Evolutionary conservation across 2,797 vertebrate species (phyloP).

Genomic region (Spinibarbus caldwelli): DNA sequence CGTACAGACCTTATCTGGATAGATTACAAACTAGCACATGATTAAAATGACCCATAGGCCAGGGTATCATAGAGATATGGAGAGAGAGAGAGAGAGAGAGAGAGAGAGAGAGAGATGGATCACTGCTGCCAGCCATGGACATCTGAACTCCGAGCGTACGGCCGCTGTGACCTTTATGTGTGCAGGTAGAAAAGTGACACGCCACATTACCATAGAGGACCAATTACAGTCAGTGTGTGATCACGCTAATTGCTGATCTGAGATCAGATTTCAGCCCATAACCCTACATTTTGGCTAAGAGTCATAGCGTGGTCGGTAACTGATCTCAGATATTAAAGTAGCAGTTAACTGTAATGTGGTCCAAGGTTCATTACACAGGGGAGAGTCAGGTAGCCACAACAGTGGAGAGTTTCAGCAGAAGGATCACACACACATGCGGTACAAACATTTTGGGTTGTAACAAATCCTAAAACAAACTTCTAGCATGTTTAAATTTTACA

Average conservation of each 20-base stretch:
- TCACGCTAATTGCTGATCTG: conserved; percentile 37
- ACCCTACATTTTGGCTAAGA: conserved; percentile 25
- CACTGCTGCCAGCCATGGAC: conserved; percentile 15
- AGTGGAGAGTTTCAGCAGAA: neutral
- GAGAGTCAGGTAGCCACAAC: conserved; percentile 23
- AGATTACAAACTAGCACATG: neutral
- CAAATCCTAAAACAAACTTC: neutral
- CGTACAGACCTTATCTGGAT: neutral
- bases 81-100: neutral
- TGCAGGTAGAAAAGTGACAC: conserved; percentile 22
- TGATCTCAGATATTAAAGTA: conserved; percentile 47
- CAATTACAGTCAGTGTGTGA: conserved; percentile 38
- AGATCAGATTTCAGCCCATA: conserved; percentile 46
- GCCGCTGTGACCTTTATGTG: conserved; percentile 25
- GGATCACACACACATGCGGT: neutral
- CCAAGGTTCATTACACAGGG: conserved; percentile 32
- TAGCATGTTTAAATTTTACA: neutral
- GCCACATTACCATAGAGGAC: conserved; percentile 48
- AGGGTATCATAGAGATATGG: neutral
- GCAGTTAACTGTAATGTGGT: conserved; percentile 35
- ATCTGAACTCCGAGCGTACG: conserved; percentile 18
- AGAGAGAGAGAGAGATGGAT: neutral
- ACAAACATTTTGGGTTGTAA: neutral
- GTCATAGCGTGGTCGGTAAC: conserved; percentile 44
- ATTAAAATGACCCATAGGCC: conserved; percentile 15